Conservation (phyloP, 2,888 invertebrate species). For the Meta bourneti region DNA sequence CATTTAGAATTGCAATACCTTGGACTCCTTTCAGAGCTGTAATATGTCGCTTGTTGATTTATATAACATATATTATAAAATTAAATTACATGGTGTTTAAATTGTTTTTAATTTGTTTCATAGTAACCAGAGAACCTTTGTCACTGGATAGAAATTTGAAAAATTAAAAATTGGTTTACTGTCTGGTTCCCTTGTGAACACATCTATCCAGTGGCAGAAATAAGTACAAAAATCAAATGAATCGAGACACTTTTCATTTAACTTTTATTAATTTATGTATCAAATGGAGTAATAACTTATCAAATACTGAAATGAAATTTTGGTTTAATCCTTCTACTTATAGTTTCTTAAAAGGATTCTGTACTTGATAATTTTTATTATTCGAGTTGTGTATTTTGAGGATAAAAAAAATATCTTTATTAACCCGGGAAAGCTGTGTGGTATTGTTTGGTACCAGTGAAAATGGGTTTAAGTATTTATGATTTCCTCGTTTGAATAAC, state of each 20-base stretch:
- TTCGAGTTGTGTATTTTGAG: too few species aligned
- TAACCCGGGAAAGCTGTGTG: too few species aligned
- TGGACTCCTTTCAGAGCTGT: slow-evolving; percentile 2
- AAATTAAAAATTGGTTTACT: not conserved
- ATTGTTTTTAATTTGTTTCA: not conserved
- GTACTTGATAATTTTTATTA: too few species aligned
- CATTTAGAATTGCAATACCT: slow-evolving; percentile 38
- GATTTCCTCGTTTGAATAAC: too few species aligned
- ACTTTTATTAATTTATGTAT: too few species aligned
- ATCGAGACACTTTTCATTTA: not conserved
- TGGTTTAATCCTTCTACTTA: too few species aligned
- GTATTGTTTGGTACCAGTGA: too few species aligned
- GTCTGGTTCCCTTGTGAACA: not conserved
- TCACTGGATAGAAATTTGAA: not conserved
- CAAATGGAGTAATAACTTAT: too few species aligned
- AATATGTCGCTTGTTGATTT: not conserved
- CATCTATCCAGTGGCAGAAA: not conserved
- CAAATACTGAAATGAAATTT: too few species aligned
- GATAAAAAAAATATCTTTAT: too few species aligned
- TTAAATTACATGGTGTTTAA: slow-evolving; percentile 5
- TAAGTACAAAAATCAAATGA: not conserved
- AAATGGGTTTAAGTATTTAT: too few species aligned
- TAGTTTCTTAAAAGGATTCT: too few species aligned
- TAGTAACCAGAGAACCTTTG: slow-evolving; percentile 30
- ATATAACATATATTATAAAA: slow-evolving; percentile 10